A percentile compares a stretch with the other conserved stretches of the same genome.
These are phyloP conservation scores for Polymixis flavicincta DNA, from an alignment of 2,888 invertebrate genomes.

Conservation along the genomic window DNA sequence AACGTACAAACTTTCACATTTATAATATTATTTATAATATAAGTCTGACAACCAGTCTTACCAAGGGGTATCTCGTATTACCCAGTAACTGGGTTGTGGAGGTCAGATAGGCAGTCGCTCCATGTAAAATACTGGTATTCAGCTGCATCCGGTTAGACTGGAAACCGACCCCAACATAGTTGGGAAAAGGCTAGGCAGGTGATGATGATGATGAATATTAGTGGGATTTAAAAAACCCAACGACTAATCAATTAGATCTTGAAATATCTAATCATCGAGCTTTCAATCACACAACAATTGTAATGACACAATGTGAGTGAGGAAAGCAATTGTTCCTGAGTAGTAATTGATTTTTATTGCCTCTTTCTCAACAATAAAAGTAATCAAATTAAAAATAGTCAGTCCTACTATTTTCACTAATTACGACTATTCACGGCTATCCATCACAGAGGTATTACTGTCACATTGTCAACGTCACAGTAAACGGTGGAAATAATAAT, in stretches of 20 bases:
- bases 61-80: too few species aligned
- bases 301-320: not conserved
- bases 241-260: slow-evolving; percentile 1
- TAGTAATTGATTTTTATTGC: not conserved
- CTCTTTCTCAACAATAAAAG: slow-evolving; percentile 1
- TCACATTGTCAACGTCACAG: slow-evolving; percentile 20
- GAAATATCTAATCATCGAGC: not conserved
- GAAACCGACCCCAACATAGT: too few species aligned
- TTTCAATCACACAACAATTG: not conserved
- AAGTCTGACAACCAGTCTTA: too few species aligned
- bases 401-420: not conserved
- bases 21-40: too few species aligned
- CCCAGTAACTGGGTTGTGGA: too few species aligned
- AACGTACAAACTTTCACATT: too few species aligned
- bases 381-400: slow-evolving; percentile 15
- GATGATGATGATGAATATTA: too few species aligned
- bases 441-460: slow-evolving; percentile 15
- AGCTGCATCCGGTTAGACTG: too few species aligned
- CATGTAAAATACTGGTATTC: too few species aligned
- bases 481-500: slow-evolving; percentile 20
- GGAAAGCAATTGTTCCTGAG: not conserved
- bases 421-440: not conserved
- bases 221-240: too few species aligned
- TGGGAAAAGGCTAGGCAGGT: too few species aligned
- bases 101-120: too few species aligned